phyloP scores from a whole-genome alignment of 37 sponge, comb jelly and placozoan genomes.

The Petrosia ficiformis region DNA sequence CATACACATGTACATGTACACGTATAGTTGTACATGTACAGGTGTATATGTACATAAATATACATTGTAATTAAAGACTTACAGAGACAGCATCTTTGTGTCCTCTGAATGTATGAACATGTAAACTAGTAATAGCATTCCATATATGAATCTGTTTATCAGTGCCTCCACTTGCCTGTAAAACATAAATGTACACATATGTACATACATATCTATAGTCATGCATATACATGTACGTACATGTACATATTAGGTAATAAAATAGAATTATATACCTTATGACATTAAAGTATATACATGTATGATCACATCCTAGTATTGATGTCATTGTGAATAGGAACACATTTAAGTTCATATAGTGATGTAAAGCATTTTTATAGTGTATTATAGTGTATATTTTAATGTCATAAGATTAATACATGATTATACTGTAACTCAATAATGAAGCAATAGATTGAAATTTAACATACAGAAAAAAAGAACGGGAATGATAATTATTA shows the following conservation, averaged over 20 bases:
- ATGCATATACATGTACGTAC: too few species aligned
- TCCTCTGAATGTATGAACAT: slow-evolving; percentile 86
- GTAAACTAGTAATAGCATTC: slow-evolving; percentile 60
- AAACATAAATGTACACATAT: not conserved
- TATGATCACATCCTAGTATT: too few species aligned
- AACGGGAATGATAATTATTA: not conserved
- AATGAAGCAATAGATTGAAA: too few species aligned
- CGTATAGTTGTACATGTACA: too few species aligned
- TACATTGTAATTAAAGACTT: not conserved
- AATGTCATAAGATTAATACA: too few species aligned
- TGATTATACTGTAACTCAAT: too few species aligned
- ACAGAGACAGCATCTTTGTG: slow-evolving; percentile 85
- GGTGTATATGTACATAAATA: not conserved
- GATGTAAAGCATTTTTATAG: not conserved
- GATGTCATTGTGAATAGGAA: not conserved
- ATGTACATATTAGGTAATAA: too few species aligned
- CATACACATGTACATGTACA: too few species aligned
- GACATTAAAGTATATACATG: too few species aligned
- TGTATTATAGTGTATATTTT: not conserved
- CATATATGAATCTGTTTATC: slow-evolving; percentile 81
- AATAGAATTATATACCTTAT: too few species aligned
- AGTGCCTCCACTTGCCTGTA: slow-evolving; percentile 89
- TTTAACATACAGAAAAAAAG: too few species aligned
- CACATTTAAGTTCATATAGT: not conserved
- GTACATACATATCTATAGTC: too few species aligned